These are phyloP conservation scores for Psix sp. DNA, from an alignment of 1,140 invertebrate genomes.

Conservation along the genomic window DNA sequence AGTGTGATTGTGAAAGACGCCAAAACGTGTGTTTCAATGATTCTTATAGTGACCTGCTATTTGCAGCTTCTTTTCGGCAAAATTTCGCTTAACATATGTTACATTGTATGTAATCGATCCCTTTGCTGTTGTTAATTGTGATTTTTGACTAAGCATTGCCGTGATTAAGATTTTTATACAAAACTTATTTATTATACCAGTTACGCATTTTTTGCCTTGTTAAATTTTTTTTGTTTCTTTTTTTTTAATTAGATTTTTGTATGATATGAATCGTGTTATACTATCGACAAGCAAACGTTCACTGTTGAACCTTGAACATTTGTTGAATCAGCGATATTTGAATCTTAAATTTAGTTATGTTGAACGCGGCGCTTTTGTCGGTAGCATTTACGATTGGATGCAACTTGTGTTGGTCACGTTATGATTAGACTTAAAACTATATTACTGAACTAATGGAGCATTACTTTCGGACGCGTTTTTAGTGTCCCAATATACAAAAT, in stretches of 20 bases:
- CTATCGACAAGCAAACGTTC: slow-evolving; percentile 20
- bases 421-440: slow-evolving; percentile 26
- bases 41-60: slow-evolving; percentile 14
- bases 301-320: slow-evolving; percentile 17
- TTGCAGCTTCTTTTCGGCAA: slow-evolving; percentile 30
- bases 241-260: slow-evolving; percentile 14
- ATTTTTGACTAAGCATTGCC: slow-evolving; percentile 46
- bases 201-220: slow-evolving; percentile 50
- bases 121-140: slow-evolving; percentile 55
- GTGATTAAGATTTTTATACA: slow-evolving; percentile 57
- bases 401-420: slow-evolving; percentile 37
- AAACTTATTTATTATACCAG: slow-evolving; percentile 54
- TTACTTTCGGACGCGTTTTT: slow-evolving; percentile 45
- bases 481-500: slow-evolving; percentile 26
- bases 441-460: slow-evolving; percentile 37
- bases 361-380: slow-evolving; percentile 19
- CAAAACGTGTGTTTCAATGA: slow-evolving; percentile 26
- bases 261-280: slow-evolving; percentile 23
- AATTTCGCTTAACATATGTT: slow-evolving; percentile 29
- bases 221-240: slow-evolving; percentile 36
- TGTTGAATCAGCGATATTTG: slow-evolving; percentile 24
- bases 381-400: slow-evolving; percentile 41
- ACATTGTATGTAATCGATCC: slow-evolving; percentile 31
- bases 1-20: slow-evolving; percentile 29
- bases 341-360: slow-evolving; percentile 24